Base-by-base conservation (phyloP, 2,797 vertebrate species). In the Australoheros facetus region DNA sequence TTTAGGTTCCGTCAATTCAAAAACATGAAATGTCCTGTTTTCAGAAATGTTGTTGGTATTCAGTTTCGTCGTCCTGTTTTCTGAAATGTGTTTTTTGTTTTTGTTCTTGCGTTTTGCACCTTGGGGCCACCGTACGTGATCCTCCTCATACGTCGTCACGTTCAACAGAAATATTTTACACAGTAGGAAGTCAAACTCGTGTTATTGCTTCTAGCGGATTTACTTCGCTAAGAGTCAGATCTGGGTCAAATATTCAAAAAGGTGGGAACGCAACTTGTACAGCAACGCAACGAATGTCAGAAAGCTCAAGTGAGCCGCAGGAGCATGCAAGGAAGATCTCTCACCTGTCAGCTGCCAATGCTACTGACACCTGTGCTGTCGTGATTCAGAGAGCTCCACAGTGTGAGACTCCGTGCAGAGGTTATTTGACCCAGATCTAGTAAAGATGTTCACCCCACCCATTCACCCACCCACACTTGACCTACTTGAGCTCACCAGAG, bases 161-260 rank as follows among this genome's bases (percentile, higher is more conserved):
- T 93, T 93, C 90, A 93, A 93, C 92, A 94, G 7, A 87, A 92
- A 91, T 78, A 77, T 81, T 85, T 90, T 81, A 92, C 83, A 92
- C 85, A 90, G 78, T 91, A 93, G 19, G 93, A 93, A 94, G 80
- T 89, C 82, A 81, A 89, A 91, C 80, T 88, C 13, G 10, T 85
- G 69, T 95, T 96, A 96, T 96, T 96, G 95, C 95, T 95, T 92
- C 80, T 88, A 78, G 91, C 73, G 66, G 85, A 90, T 85, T 69
- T 66, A 64, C 69, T 78, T 80, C 55, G 71, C 83, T 26, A 81
- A 87, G 57, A 77, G 57, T 88, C 73, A 73, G 83, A 91, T 83
- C 83, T 66, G 5, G 87, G 79, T 90, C 69, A 78, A 88, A 78
- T 71, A 70, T 59, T 78, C 59, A 66, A 54, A 30, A 79, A 70